Base-by-base conservation (phyloP, 64 coral and sea anemone species). In the Stylophora pistillata region DNA sequence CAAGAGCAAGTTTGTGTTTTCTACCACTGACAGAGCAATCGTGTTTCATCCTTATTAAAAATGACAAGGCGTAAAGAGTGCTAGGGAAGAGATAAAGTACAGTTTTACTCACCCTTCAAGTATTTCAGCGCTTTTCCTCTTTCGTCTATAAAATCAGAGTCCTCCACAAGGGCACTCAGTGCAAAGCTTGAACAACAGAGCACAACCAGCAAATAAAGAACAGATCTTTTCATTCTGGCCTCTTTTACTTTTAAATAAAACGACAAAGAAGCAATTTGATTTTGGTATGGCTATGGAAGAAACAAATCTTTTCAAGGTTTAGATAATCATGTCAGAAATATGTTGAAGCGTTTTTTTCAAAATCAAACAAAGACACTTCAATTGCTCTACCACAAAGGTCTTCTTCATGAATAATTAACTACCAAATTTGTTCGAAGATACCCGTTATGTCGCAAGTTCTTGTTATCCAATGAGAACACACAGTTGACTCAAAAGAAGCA, bases 71-170 rank as follows among this genome's bases (percentile, higher is more conserved):
- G 23, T 21, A n/a, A 68, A n/a, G 3, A 47, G 10, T 78, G n/a
- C 15, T 56, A 0, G 28, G 17, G 0, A 3, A 28, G 18, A 15
- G 4, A 82, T 34, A 29, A 82, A 59, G 64, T 14, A 63, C 4
- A 47, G 13, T 18, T 60, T 0, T 13, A 3, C 62, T 70, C 27
- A 84, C 80, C 80, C 69, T 69, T 84, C 2, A 84, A 69, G 80
- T 84, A 18, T 21, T 37, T 70, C 32, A 84, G 53, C 10, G 80
- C 80, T 84, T 70, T 84, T 12, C 80, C 80, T 37, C 53, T 84
- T 15, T 84, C 80, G 21, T 84, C 80, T 25, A 55, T 70, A 53
- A 84, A 84, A 28, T 84, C 80, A 84, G 58, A 26, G 80, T 84
- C 80, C 66, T 84, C 80, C 13, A 13, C 61, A 13, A 23, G 58